These are phyloP conservation scores for Parotocinclus haroldoi DNA, from an alignment of 2,797 vertebrate genomes.

Conservation along the genomic window DNA sequence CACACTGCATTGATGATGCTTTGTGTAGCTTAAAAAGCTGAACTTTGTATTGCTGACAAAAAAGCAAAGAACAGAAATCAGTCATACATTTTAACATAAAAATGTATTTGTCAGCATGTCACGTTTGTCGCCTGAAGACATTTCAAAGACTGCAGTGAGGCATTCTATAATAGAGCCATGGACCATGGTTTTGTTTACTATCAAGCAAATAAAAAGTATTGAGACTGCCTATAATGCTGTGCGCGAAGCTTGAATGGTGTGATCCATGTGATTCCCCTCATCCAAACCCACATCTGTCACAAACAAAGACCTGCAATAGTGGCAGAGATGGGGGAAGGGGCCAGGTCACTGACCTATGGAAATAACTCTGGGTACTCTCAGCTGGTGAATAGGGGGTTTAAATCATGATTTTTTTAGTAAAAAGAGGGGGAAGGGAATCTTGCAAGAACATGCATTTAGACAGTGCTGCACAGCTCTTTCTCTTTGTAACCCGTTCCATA, in stretches of 20 bases:
- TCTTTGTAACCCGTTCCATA: not conserved
- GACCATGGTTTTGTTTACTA: conserved; percentile 4
- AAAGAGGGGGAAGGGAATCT: conserved; percentile 27
- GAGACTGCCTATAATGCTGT: conserved; percentile 12
- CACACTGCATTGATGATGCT: not conserved
- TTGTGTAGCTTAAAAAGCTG: conserved; percentile 5
- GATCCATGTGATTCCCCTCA: conserved; percentile 32
- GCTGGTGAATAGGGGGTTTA: conserved; percentile 36
- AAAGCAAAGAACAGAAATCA: not conserved
- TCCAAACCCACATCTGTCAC: conserved; percentile 63
- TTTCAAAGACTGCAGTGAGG: not conserved
- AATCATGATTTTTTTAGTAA: conserved; percentile 1
- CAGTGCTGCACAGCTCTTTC: not conserved
- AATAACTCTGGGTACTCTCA: conserved; percentile 59
- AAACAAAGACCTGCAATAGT: conserved; percentile 61
- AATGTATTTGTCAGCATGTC: not conserved
- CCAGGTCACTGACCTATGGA: conserved; percentile 65
- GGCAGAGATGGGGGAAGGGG: conserved; percentile 39
- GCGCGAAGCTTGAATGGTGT: conserved; percentile 25
- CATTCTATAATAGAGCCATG: not conserved
- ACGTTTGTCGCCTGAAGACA: too few species aligned
- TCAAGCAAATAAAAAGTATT: conserved; percentile 28
- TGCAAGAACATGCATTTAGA: too few species aligned
- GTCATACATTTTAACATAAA: not conserved
- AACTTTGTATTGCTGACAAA: not conserved